phyloP scores from a whole-genome alignment of 2,888 invertebrate genomes.

The Drosophila prostipennis region DNA sequence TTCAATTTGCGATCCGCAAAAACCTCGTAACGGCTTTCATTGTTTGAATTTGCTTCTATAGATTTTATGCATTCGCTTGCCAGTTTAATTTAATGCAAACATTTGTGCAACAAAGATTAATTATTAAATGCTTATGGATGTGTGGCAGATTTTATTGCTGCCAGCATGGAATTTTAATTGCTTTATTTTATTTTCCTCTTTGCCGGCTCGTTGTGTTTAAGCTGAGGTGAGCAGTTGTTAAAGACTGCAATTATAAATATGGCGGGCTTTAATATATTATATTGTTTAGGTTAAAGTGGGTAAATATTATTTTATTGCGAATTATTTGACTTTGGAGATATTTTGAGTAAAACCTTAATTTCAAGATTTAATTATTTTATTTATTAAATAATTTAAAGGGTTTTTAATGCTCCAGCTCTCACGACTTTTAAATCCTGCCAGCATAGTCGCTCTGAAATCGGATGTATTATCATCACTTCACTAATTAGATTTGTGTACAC shows the following conservation, averaged over 20 bases:
- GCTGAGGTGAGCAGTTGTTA: slow-evolving; percentile 19
- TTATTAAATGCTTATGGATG: slow-evolving; percentile 48
- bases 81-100: slow-evolving; percentile 67
- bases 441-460: not conserved
- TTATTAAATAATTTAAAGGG: not conserved
- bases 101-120: slow-evolving; percentile 58
- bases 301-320: not conserved
- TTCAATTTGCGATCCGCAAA: slow-evolving; percentile 59
- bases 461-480: slow-evolving; percentile 26
- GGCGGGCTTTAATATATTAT: not conserved
- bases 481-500: slow-evolving; percentile 57
- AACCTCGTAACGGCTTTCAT: slow-evolving; percentile 44
- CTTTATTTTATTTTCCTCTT: slow-evolving; percentile 10
- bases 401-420: not conserved
- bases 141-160: slow-evolving; percentile 23
- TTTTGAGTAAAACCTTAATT: not conserved
- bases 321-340: not conserved
- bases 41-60: slow-evolving; percentile 43
- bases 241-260: not conserved
- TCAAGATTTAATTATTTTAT: too few species aligned
- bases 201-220: not conserved
- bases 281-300: not conserved
- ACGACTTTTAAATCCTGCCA: not conserved
- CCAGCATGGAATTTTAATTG: slow-evolving; percentile 29
- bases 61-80: slow-evolving; percentile 44